A percentile compares a stretch with the other conserved stretches of the same genome.
phyloP scores from a whole-genome alignment of 2,888 invertebrate species.

The Dolomedes plantarius region DNA sequence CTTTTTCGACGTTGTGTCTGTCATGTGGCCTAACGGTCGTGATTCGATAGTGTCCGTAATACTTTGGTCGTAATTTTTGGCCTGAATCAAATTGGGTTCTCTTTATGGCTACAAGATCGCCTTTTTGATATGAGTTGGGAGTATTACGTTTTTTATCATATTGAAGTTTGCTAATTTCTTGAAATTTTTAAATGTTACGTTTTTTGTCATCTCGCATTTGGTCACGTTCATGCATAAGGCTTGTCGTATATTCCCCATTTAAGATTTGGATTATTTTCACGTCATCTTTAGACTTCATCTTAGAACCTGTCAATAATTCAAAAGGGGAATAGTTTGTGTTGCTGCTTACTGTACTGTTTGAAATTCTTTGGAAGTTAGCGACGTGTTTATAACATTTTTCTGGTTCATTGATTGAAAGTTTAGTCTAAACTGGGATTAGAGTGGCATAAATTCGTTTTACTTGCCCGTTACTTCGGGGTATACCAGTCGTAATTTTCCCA shows the following conservation, averaged over 20 bases:
- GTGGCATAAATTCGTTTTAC: background rate
- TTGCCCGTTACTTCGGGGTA: too few relatives aligned
- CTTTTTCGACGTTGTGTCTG: background rate
- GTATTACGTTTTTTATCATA: background rate
- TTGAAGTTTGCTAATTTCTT: background rate
- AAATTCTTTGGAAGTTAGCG: background rate
- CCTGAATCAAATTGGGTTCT: background rate
- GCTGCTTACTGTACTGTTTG: background rate
- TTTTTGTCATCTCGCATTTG: background rate
- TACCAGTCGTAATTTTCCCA: too few relatives aligned
- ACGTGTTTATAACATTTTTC: background rate
- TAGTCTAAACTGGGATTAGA: background rate
- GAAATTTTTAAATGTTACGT: background rate
- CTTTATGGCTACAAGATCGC: conserved; percentile 1
- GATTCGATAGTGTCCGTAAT: conserved; percentile 11
- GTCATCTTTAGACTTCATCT: background rate
- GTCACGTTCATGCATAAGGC: background rate
- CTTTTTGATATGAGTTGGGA: background rate
- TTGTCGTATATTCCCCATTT: background rate
- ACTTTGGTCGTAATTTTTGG: background rate
- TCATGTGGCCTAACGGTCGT: background rate
- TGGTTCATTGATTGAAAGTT: background rate
- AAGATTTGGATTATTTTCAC: background rate
- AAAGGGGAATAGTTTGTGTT: too few relatives aligned
- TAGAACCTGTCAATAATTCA: background rate